Conservation (phyloP, 2,113 vertebrate species). For the Amazona vittata region DNA sequence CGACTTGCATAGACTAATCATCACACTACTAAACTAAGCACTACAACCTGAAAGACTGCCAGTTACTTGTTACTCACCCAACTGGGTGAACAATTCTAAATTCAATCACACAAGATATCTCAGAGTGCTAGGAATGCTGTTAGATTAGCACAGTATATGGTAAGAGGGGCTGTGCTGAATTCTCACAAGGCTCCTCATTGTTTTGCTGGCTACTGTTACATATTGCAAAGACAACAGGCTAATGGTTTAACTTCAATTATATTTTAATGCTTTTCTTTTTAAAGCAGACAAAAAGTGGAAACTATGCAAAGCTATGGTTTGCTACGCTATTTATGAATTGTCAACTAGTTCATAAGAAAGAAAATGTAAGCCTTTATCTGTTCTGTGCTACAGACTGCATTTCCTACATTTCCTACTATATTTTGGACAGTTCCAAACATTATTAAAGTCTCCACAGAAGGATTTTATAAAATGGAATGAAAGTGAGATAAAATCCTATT, state of each 20-base stretch:
- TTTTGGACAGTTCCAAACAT: neutral
- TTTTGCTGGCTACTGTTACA: neutral
- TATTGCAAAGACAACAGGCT: constrained; percentile 8
- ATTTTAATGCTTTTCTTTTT: neutral
- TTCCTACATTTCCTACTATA: neutral
- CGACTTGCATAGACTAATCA: neutral
- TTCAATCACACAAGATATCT: neutral
- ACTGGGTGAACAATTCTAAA: constrained; percentile 14
- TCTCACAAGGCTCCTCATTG: neutral
- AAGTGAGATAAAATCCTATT: neutral
- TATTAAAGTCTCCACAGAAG: neutral
- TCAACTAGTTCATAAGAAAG: constrained; percentile 4
- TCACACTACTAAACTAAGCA: neutral
- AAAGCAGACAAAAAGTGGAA: neutral
- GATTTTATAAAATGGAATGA: neutral
- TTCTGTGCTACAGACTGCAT: neutral
- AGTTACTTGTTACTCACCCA: neutral
- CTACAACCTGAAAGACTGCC: neutral
- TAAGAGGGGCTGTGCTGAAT: neutral
- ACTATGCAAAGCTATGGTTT: neutral
- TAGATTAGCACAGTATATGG: neutral
- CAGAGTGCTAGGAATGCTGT: constrained; percentile 7
- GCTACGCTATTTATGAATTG: neutral
- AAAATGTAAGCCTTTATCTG: neutral
- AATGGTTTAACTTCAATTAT: neutral